Conservation (phyloP, 2,113 vertebrate species). For the Orthonyx spaldingii region DNA sequence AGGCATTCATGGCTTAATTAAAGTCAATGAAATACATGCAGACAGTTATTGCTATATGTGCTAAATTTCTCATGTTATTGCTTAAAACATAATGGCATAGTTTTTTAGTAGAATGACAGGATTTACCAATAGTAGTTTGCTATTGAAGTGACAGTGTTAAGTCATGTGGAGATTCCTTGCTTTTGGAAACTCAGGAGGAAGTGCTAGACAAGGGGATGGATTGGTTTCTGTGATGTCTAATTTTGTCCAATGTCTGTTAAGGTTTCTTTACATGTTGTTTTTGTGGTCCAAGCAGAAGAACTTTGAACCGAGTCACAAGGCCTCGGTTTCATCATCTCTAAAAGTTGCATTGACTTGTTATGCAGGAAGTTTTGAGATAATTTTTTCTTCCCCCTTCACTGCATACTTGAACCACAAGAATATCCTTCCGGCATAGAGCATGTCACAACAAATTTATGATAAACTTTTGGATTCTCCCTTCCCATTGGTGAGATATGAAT, state of each 20-base stretch:
- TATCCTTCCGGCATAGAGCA: neutral
- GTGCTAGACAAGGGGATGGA: neutral
- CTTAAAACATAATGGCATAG: neutral
- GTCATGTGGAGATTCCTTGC: neutral
- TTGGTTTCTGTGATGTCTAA: neutral
- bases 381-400: neutral
- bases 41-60: neutral
- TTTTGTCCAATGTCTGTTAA: neutral
- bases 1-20: neutral
- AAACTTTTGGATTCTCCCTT: neutral
- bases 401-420: neutral
- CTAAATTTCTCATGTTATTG: neutral
- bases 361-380: constrained; percentile 4
- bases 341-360: neutral
- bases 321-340: neutral
- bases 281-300: neutral
- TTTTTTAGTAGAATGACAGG: neutral
- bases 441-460: neutral
- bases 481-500: neutral
- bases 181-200: neutral
- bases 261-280: neutral
- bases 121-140: neutral
- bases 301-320: neutral
- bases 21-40: fast-evolving
- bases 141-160: neutral